Evolutionary conservation across 2,797 vertebrate genomes (phyloP).

Genomic region (Rachycentron canadum): DNA sequence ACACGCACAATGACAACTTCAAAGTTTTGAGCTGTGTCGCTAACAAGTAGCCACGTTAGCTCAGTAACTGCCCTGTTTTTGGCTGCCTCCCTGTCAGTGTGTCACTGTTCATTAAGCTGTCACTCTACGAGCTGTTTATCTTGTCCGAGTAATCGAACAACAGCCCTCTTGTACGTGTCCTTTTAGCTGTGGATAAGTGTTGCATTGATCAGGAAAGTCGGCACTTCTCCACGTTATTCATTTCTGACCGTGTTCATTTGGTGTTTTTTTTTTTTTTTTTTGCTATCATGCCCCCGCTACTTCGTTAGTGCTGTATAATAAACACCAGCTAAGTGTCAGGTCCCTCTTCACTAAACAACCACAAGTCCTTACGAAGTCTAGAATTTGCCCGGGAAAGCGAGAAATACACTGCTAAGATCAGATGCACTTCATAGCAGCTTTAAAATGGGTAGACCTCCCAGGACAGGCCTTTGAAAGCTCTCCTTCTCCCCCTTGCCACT

Average conservation of each 20-base stretch:
- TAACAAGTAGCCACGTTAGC: constrained; percentile 38
- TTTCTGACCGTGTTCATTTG: neutral
- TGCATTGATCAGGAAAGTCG: neutral
- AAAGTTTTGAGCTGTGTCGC: constrained; percentile 48
- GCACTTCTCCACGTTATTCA: neutral
- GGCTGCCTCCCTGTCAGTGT: neutral
- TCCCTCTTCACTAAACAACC: neutral
- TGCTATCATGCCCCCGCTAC: neutral
- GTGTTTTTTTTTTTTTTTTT: no score
- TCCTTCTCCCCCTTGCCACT: neutral
- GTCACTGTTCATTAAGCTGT: neutral
- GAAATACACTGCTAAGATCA: neutral
- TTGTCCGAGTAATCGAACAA: neutral
- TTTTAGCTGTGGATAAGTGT: neutral
- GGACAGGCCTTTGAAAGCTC: neutral
- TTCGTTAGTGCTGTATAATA: neutral
- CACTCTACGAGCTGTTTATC: neutral
- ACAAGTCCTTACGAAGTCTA: neutral
- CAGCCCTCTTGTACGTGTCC: neutral
- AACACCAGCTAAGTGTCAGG: neutral
- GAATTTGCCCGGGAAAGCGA: neutral
- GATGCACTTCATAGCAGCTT: neutral
- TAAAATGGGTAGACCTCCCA: neutral
- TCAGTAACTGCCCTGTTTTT: neutral
- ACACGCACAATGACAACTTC: constrained; percentile 19